Base-by-base conservation (phyloP, 2,888 invertebrate species). In the Melitaea athalia region DNA sequence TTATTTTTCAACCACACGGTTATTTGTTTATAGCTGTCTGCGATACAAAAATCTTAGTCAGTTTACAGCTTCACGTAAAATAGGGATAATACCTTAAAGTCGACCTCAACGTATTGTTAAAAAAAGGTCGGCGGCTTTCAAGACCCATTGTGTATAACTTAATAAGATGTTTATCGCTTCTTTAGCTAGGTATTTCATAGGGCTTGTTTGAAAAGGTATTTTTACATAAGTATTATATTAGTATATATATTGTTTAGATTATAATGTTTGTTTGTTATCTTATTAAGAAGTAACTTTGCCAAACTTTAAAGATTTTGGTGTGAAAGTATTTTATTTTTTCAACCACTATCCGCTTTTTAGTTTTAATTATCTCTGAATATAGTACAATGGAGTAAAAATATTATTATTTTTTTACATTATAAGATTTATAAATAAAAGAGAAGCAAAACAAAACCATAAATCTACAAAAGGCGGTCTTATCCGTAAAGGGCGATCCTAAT, bases 101-200 rank as follows among this genome's bases (percentile, higher is more conserved):
- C 31, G 60, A 53, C 61, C 61, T 66, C 66, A 53, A 55, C 53
- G 47, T 66, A 61, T 65, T 15, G 64, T 45, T 53, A 33, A 55
- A 53, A 59, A 66, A 59, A 38, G 66, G 66, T 66, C 66, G 61
- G 59, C 59, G 45, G 50, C 66, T 66, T 65, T 66, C 61, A 61
- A 50, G n/a, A 45, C 14, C 66, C 38, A 61, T 66, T 61, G 66
- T 66, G 66, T 53, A 50, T 61, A 66, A 53, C 53, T 61, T 60
- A 66, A 66, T 53, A 66, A 52, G 66, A 45, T 53, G 53, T 61
- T 66, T 53, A 61, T 66, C 60, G 17, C 31, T 38, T 43, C 59
- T 65, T 66, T n/a, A 11, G 38, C 33, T 24, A 60, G 15, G 49
- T 15, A 43, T 60, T 45, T 24, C 24, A 52, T 43, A 45, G 43